Evolutionary conservation across 1,140 invertebrate genomes (phyloP), one percentile per base, ranked within the genome.

Genomic region (Dolichoris vasculosae): DNA sequence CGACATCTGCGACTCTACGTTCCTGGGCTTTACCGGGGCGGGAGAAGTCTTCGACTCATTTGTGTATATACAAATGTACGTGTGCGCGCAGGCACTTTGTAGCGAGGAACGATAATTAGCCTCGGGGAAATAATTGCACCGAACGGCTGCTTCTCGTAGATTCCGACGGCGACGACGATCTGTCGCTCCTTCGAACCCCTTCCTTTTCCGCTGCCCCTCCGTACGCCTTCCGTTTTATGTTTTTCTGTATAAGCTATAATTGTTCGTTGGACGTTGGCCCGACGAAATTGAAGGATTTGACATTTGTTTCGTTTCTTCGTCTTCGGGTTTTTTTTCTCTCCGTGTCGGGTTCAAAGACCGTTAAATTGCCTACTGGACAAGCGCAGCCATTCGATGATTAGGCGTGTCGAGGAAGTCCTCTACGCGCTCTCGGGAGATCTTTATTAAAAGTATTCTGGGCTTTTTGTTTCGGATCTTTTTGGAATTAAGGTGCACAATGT

Each of bases 291-390:
- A 85, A 55, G 77, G 38, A 85, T 80, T 85, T 84, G 71, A 48
- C 82, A 15, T 82, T 82, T 30, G 38, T 9, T 69, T 69, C 40
- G 64, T 82, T 51, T 59, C 59, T 80, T 38, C 40, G 8, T 17
- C 11, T 30, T 6, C 40, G 20, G 40, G 67, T 63, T 46, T 67
- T 64, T n/a, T 51, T n/a, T 51, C 15, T 48, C 64, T n/a, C 23
- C 23, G 76, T 38, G 51, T 35, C n/a, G 69, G 84, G 84, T 86
- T 86, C 84, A 86, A 82, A 82, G 84, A 86, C 79, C 84, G 80
- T 82, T 81, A 82, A 82, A 82, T 86, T 77, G 84, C 26, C 63
- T 63, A 43, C 67, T 77, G 30, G 63, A 63, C 64, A 55, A 23
- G 75, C 59, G 75, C 73, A 26, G 78, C 63, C 32, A 20, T 32